A percentile compares a stretch with the other conserved stretches of the same genome.
Conservation (phyloP, 2,888 invertebrate species). For the Lapara coniferarum region DNA sequence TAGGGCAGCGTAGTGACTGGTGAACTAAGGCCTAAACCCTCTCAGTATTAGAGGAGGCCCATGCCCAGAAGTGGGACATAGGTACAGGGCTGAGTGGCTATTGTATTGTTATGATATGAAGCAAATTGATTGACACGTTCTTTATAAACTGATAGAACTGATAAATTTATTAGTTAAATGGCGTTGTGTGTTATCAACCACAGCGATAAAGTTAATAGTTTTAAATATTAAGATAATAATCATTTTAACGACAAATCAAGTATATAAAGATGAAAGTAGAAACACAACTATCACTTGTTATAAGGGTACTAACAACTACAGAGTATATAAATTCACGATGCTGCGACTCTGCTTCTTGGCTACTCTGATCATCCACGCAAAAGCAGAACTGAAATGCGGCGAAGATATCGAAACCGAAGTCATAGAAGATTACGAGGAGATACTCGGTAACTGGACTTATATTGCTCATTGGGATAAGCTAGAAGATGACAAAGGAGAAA, state of each 20-base stretch:
- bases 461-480: neutral
- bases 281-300: neutral
- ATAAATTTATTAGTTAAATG: too few relatives aligned
- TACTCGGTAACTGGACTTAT: conserved; percentile 5
- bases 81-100: too few relatives aligned
- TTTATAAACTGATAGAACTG: too few relatives aligned
- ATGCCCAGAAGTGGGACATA: too few relatives aligned
- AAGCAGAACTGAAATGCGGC: neutral
- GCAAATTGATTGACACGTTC: too few relatives aligned
- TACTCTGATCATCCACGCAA: neutral
- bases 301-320: neutral
- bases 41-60: too few relatives aligned
- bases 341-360: neutral
- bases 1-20: too few relatives aligned
- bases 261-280: neutral
- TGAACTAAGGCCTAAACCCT: too few relatives aligned
- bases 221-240: neutral
- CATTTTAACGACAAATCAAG: neutral
- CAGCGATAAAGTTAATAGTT: neutral
- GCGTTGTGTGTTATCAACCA: too few relatives aligned
- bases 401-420: neutral
- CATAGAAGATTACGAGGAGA: conserved; percentile 3
- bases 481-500: neutral
- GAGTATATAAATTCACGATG: neutral
- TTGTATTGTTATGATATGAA: too few relatives aligned